phyloP scores from a whole-genome alignment of 2,797 vertebrate species.

The Labroides dimidiatus region DNA sequence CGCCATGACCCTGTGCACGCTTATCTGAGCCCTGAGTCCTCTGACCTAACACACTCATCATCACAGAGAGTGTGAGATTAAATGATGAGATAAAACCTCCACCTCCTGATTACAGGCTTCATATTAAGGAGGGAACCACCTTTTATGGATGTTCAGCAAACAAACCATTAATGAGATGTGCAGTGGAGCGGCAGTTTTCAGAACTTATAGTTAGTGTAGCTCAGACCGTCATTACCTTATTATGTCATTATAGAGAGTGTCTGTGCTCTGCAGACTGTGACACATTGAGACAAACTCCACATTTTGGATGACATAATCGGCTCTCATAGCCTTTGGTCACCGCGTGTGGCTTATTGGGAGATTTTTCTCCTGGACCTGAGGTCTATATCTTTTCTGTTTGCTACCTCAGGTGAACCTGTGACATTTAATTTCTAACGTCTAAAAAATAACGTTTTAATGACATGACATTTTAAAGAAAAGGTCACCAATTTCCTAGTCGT shows the following conservation, averaged over 20 bases:
- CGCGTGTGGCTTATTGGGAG: too few species aligned
- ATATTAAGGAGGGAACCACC: not conserved
- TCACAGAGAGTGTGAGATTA: not conserved
- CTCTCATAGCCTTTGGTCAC: not conserved
- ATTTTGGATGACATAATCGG: not conserved
- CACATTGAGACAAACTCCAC: not conserved
- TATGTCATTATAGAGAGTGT: not conserved
- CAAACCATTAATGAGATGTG: conserved; percentile 4
- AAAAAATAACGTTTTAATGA: not conserved
- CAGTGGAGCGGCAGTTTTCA: not conserved
- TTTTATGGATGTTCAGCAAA: conserved; percentile 1
- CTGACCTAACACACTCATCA: conserved; percentile 6
- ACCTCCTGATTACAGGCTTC: conserved; percentile 21
- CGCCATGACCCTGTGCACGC: conserved; percentile 9
- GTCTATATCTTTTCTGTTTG: not conserved
- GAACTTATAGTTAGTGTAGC: not conserved
- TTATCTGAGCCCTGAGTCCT: not conserved
- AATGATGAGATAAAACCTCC: conserved; percentile 15
- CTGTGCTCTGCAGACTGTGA: not conserved
- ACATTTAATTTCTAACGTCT: too few species aligned
- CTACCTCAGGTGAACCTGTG: not conserved
- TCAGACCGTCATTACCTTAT: not conserved
- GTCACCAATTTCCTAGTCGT: not conserved
- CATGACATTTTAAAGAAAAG: not conserved
- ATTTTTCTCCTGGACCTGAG: too few species aligned